These are phyloP conservation scores for Anthopleura xanthogrammica DNA, from an alignment of 92 coral and sea anemone genomes.

Conservation along the genomic window DNA sequence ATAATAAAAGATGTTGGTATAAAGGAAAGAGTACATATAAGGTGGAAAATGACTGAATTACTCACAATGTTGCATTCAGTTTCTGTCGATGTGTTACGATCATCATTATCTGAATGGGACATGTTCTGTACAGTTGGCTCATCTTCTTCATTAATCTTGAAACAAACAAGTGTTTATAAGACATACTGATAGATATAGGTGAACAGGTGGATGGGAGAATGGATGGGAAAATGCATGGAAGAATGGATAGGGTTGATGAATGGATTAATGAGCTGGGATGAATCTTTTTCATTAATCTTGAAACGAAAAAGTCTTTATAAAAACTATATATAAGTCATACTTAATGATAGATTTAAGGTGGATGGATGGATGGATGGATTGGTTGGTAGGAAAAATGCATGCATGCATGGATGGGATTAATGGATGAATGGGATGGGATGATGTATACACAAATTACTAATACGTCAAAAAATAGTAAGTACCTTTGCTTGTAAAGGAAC, in stretches of 20 bases:
- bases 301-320: too few species aligned
- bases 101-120: constrained; percentile 37
- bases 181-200: too few species aligned
- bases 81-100: constrained; percentile 32
- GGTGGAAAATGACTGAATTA: background rate
- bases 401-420: too few species aligned
- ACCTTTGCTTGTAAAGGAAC: constrained; percentile 65
- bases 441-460: background rate
- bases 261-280: background rate
- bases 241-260: background rate
- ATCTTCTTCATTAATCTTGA: constrained; percentile 53
- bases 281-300: too few species aligned
- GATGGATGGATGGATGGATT: too few species aligned
- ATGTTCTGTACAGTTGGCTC: constrained; percentile 21
- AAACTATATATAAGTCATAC: too few species aligned
- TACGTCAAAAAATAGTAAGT: background rate
- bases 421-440: too few species aligned
- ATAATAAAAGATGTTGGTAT: background rate
- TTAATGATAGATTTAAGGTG: too few species aligned
- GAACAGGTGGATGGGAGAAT: too few species aligned
- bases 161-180: background rate
- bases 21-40: background rate
- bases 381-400: too few species aligned
- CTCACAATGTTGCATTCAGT: constrained; percentile 33
- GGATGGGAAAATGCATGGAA: too few species aligned